phyloP scores from a whole-genome alignment of 53 echinoderm and acorn worm species.

The Henricia sp. region DNA sequence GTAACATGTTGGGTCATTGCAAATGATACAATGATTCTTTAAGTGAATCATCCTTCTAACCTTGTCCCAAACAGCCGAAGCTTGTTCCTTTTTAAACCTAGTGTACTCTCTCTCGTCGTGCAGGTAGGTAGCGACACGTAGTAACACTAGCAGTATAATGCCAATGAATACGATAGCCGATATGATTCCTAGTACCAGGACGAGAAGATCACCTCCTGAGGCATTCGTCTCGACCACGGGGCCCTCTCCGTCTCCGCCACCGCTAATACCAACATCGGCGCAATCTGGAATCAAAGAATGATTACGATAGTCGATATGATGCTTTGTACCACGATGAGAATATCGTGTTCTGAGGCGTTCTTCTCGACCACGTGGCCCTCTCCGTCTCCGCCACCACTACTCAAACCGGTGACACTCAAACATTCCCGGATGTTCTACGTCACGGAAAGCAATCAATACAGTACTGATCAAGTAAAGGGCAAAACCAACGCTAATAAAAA shows the following conservation, averaged over 20 bases:
- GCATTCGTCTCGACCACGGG: conserved; percentile 5
- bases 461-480: neutral
- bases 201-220: conserved; percentile 36
- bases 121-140: conserved; percentile 70
- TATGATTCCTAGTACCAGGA: conserved; percentile 84
- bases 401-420: too few species aligned
- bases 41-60: conserved; percentile 57
- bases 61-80: conserved; percentile 81
- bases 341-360: too few species aligned
- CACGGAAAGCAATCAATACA: too few species aligned
- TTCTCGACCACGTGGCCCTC: too few species aligned
- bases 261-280: neutral
- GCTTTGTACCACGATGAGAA: too few species aligned
- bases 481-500: neutral
- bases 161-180: conserved; percentile 90
- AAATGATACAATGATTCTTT: too few species aligned
- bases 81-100: conserved; percentile 83
- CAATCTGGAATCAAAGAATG: conserved; percentile 43
- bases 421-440: too few species aligned
- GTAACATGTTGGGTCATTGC: too few species aligned
- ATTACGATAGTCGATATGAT: too few species aligned
- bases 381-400: neutral
- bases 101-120: conserved; percentile 88
- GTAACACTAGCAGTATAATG: conserved; percentile 71
- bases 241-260: neutral